Percentiles rank a stretch among this genome's conserved stretches.
Evolutionary conservation across 2,888 invertebrate species (phyloP).

Genomic region (Osmoderma eremita): DNA sequence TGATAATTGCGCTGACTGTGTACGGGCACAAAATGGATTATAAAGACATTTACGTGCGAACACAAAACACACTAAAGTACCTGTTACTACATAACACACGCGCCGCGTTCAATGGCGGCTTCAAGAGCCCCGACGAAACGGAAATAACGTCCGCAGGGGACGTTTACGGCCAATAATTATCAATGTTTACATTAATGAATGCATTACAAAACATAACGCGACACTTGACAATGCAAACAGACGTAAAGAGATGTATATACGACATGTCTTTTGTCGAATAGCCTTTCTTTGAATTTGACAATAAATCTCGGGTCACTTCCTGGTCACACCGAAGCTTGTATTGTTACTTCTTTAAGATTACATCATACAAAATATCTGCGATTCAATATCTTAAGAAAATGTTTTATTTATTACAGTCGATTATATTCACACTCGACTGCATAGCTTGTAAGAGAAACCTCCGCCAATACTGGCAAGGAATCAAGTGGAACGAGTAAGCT

Average conservation of each 20-base stretch:
- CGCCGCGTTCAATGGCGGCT: constrained; percentile 1
- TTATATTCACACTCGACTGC: no score
- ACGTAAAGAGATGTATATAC: constrained; percentile 10
- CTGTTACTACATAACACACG: constrained; percentile 11
- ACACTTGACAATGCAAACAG: no score
- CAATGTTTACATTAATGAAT: constrained; percentile 30
- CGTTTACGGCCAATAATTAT: constrained; percentile 28
- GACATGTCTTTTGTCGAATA: constrained; percentile 17
- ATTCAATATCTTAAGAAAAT: no score
- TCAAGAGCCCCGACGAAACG: constrained; percentile 23
- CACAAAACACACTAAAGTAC: constrained; percentile 22
- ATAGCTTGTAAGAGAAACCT: no score
- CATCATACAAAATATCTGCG: no score
- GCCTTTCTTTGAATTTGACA: constrained; percentile 18
- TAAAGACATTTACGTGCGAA: no score
- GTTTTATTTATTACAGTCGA: no score
- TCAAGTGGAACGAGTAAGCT: no score
- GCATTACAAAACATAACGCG: constrained; percentile 18
- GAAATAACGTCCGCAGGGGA: constrained; percentile 24
- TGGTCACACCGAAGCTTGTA: constrained; percentile 3
- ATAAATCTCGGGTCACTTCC: constrained; percentile 4
- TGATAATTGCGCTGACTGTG: no score
- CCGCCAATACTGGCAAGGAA: no score
- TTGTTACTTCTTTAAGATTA: no score
- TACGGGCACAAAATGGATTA: no score